A percentile compares a stretch with the other conserved stretches of the same genome.
These are phyloP conservation scores for Chamaea fasciata DNA, from an alignment of 2,113 vertebrate species.

Conservation along the genomic window DNA sequence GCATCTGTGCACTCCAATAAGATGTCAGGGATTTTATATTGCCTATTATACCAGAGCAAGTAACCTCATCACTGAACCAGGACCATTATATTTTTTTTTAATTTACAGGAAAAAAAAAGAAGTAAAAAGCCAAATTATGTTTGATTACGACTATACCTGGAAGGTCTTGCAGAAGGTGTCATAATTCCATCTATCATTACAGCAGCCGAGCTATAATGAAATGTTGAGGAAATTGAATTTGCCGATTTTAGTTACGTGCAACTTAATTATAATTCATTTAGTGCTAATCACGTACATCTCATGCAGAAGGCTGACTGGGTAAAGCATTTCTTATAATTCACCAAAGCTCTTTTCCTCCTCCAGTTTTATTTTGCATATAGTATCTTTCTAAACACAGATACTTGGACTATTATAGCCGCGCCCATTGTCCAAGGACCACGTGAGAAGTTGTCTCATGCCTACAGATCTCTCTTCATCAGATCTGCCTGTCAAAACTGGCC, in stretches of 20 bases:
- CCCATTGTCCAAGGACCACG: background rate
- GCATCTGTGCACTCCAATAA: background rate
- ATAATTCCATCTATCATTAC: background rate
- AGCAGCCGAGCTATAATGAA: background rate
- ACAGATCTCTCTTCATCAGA: slow-evolving; percentile 33
- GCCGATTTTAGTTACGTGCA: background rate
- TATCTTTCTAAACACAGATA: background rate
- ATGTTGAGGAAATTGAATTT: background rate
- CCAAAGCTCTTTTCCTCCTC: background rate
- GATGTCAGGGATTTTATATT: background rate
- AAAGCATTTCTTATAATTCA: background rate
- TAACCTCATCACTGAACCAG: background rate
- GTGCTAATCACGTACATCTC: background rate
- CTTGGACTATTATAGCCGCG: background rate
- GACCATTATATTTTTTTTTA: background rate
- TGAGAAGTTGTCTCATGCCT: slow-evolving; percentile 15
- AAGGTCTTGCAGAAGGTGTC: background rate
- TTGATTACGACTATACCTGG: background rate
- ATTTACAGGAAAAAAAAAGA: background rate
- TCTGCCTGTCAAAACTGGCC: slow-evolving; percentile 56
- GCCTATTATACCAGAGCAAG: background rate
- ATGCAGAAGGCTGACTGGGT: background rate
- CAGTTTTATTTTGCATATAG: background rate
- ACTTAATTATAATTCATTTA: slow-evolving; percentile 44
- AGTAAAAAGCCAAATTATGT: background rate